Evolutionary conservation across 2,113 vertebrate species (phyloP).

Genomic region (Peromyscus californicus): DNA sequence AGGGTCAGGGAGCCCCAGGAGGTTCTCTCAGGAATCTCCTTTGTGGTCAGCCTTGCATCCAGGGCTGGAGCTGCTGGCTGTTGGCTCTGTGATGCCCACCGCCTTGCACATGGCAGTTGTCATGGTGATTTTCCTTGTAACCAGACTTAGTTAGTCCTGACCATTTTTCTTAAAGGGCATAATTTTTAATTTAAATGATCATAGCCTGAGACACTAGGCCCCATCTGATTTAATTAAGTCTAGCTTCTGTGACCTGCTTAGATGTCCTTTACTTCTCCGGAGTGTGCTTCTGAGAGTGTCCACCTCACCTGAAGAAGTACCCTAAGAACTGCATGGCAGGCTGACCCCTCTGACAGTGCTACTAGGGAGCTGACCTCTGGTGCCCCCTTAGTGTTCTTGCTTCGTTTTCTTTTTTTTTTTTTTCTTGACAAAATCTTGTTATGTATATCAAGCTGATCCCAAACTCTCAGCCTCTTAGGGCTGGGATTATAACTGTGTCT

Average conservation of each 20-base stretch:
- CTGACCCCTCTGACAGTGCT: background rate
- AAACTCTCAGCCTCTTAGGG: background rate
- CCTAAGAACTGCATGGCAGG: background rate
- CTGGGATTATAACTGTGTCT: background rate
- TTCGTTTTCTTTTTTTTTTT: background rate
- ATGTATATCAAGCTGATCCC: background rate
- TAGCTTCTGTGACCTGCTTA: background rate
- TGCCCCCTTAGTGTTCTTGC: background rate
- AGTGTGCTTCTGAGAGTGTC: background rate
- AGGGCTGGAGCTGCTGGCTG: background rate
- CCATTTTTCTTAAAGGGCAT: background rate
- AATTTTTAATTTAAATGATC: slow-evolving; percentile 31
- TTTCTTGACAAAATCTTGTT: background rate
- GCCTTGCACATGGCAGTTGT: background rate
- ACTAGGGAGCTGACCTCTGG: background rate
- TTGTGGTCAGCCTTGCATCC: too few relatives aligned
- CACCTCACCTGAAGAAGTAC: accelerated
- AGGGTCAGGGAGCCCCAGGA: background rate
- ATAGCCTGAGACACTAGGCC: background rate
- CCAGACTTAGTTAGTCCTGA: background rate
- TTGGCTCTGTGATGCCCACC: background rate
- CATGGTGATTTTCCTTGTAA: background rate
- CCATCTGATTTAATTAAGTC: background rate
- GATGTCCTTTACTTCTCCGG: background rate
- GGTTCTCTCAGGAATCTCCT: background rate